Evolutionary conservation across 2,888 invertebrate species (phyloP).

Genomic region (Caenorhabditis parvicauda): DNA sequence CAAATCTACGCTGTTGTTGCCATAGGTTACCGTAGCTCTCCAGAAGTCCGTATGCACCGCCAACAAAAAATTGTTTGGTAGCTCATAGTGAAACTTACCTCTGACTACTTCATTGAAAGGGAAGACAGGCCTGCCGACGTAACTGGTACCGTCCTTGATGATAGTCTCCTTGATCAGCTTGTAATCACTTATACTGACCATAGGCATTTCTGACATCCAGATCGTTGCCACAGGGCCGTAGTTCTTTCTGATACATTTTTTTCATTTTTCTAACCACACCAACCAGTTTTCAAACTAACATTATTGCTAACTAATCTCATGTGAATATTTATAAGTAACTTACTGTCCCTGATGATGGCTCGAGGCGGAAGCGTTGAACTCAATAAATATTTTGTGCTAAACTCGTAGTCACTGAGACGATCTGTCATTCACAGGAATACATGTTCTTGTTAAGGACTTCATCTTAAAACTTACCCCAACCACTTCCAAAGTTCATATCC

Average conservation of each 20-base stretch:
- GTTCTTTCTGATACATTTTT: too few relatives aligned
- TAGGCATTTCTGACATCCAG: conserved; percentile 20
- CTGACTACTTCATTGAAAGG: conserved; percentile 21
- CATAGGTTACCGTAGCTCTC: conserved; percentile 22
- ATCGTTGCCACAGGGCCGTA: conserved; percentile 26
- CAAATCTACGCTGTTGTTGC: conserved; percentile 25
- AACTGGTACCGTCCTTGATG: conserved; percentile 23
- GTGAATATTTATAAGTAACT: too few relatives aligned
- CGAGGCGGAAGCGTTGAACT: too few relatives aligned
- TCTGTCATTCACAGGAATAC: too few relatives aligned
- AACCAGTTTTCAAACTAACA: too few relatives aligned
- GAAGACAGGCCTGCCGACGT: conserved; percentile 19
- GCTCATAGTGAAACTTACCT: not conserved
- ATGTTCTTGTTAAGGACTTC: not conserved
- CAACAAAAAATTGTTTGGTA: too few relatives aligned
- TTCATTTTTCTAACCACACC: too few relatives aligned
- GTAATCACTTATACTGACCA: conserved; percentile 21
- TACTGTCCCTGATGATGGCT: too few relatives aligned
- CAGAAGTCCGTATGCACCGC: conserved; percentile 24
- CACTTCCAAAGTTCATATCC: conserved; percentile 23
- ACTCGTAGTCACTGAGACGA: too few relatives aligned
- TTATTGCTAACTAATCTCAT: too few relatives aligned
- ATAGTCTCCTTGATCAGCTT: conserved; percentile 21
- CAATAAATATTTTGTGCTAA: too few relatives aligned
- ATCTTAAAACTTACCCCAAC: conserved; percentile 10